Evolutionary conservation across 2,797 vertebrate genomes (phyloP), one percentile per base, ranked within the genome.

Genomic region (Xyrichtys novacula): DNA sequence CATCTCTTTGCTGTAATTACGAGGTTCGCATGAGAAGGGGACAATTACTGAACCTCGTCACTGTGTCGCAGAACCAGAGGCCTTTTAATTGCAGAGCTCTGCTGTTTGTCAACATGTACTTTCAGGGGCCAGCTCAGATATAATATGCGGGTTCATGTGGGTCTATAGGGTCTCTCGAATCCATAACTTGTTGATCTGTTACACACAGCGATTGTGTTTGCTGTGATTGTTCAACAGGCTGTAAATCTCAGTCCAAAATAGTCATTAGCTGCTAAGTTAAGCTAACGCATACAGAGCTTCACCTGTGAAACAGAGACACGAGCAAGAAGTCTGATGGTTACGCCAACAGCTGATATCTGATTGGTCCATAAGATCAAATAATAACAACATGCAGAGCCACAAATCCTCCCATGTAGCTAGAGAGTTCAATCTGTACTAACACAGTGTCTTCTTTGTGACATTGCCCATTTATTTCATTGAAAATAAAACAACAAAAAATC

Each of bases 71-170:
- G 46, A 56, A 46, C 20, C 71, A 7, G 32, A 70, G 66, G 64
- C 47, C 62, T 66, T 80, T 83, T 88, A 91, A 92, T 91, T 87
- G 82, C 81, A 81, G 81, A 43, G 32, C 43, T 73, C 62, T 38
- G 59, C n/a, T 80, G 87, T 87, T 88, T 86, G 80, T 90, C 85
- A 84, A 83, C 85, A 77, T 86, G 76, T 87, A 80, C 83, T 88
- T 87, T 87, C 58, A 77, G 61, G 49, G 58, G 60, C 39, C 31
- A 62, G 60, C 56, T 81, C 65, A 47, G 57, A 36, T 78, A 25
- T 82, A 87, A 89, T 82, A 49, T 20, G 65, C 12, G 81, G 83
- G 52, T 70, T 71, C 26, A 29, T 7, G 11, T 9, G 32, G 63
- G 57, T 47, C 50, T 19, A 38, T 15, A 9, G 44, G 5, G 55